Conservation (phyloP, 2,113 vertebrate genomes). For the Saccopteryx leptura region DNA sequence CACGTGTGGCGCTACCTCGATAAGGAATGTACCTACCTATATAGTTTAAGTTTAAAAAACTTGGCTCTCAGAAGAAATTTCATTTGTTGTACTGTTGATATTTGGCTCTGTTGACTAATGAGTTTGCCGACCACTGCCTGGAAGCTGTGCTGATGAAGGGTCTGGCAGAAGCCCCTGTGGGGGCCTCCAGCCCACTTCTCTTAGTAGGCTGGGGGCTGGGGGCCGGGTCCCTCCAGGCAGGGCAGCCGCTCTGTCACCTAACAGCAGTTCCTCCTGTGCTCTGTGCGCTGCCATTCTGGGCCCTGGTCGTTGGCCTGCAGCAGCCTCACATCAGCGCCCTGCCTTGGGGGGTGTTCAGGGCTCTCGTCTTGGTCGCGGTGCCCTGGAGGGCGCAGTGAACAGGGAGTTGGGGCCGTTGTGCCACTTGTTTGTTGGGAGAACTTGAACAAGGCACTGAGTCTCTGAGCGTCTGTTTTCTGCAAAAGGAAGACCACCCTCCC, state of each 20-base stretch:
- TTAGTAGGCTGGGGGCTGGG: background rate
- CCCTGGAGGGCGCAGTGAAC: background rate
- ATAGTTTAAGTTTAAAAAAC: too few species aligned
- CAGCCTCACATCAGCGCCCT: too few species aligned
- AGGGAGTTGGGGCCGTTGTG: background rate
- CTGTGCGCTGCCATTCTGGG: background rate
- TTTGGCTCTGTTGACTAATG: too few species aligned
- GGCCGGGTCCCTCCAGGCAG: background rate
- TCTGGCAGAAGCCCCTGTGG: background rate
- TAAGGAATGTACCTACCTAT: too few species aligned
- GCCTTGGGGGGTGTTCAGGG: too few species aligned
- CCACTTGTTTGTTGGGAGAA: background rate
- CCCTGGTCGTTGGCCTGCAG: too few species aligned
- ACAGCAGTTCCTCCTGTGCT: background rate
- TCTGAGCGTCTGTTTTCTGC: slow-evolving; percentile 34
- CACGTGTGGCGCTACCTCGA: too few species aligned
- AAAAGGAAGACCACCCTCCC: background rate
- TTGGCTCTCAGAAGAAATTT: too few species aligned
- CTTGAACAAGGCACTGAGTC: background rate
- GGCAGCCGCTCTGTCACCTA: background rate
- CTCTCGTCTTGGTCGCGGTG: background rate
- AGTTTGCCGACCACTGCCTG: background rate
- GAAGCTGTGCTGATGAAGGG: background rate
- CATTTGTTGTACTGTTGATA: too few species aligned
- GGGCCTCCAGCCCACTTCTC: background rate